Evolutionary conservation across 2,113 vertebrate genomes (phyloP), one percentile per base, ranked within the genome.

Genomic region (Tetraodon nigroviridis): DNA sequence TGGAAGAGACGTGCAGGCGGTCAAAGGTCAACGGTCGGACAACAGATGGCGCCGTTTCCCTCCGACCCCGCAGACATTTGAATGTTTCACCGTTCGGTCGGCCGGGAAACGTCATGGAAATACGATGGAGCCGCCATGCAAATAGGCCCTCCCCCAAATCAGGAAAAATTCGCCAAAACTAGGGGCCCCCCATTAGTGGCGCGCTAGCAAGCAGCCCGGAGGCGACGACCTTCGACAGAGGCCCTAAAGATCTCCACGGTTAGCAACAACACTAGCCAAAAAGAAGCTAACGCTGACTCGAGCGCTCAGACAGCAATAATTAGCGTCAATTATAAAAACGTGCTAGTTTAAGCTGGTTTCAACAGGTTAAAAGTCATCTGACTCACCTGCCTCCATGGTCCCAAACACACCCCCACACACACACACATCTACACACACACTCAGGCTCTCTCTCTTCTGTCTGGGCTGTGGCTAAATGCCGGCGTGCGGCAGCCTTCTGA

Each of bases 371-470:
- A 37, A 37, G 32, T 37, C 7, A 8, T 11, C 32, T 10, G 32
- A 10, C 88, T 86, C 85, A 92, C 90, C 90, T 62, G 88, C 75
- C 59, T 92, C 90, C 90, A 92, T 92, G 80, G 68, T 87, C 79
- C 58, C 60, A 64, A 37, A 46, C 18, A 22, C 51, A 52, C 51
- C 32, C 51, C n/a, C 51, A 32, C 21, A 51, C 51, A n/a, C 17
- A 22, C 53, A 54, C 12, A 48, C 15, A 57, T 14, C 68, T 27
- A 49, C 53, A 63, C 8, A 60, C 29, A 50, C 58, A n/a, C n/a
- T n/a, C 46, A 41, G 48, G 44, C 75, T 58, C 64, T 67, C 48
- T 66, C 68, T 71, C 49, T 80, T 71, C 83, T 82, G 83, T 62
- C 78, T 59, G 76, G 24, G 66, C 54, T 58, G 83, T 71, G 58